Evolutionary conservation across 2,888 invertebrate genomes (phyloP), one percentile per base, ranked within the genome.

Genomic region (Philopedon plagiatum): DNA sequence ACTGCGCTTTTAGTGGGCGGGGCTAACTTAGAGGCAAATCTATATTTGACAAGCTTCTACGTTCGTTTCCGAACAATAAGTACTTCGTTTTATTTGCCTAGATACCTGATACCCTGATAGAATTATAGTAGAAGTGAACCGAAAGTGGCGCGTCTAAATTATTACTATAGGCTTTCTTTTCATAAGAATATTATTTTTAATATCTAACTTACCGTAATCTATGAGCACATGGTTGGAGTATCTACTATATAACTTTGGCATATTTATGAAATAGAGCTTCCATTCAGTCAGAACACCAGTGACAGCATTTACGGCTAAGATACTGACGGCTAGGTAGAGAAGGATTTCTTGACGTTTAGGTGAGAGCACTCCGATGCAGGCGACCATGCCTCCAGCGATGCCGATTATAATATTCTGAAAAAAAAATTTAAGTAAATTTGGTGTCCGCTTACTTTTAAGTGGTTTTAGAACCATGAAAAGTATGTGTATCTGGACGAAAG

Each of bases 261-360:
- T 80, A 74, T 84, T 82, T 32, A 81, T 79, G 64, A 83, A 82
- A 79, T 86, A 85, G 74, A 87, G 84, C 70, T 84, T 82, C 86
- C 87, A 87, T 80, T 88, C 87, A 51, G 84, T 84, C 18, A 87
- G 77, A 69, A 87, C 83, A 58, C 91, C 85, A 86, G 91, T 86
- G 83, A 89, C 79, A 80, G 84, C 77, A 80, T 85, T 83, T 85
- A 90, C 83, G 86, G 88, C 83, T 82, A 86, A 78, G 85, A 90
- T 86, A 82, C 87, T 83, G 85, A 89, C 80, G 86, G 87, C 84
- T 78, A 87, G 80, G 78, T 86, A 87, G 51, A 88, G 83, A 19
- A 88, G 81, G n/a, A 83, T 80, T 76, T 87, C 86, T 75, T 87
- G 87, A 62, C 87, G 83, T 72, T 81, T 82, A 9, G 85, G 80